Evolutionary conservation across 2,113 vertebrate species (phyloP).

Genomic region (Ceyx cyanopectus): DNA sequence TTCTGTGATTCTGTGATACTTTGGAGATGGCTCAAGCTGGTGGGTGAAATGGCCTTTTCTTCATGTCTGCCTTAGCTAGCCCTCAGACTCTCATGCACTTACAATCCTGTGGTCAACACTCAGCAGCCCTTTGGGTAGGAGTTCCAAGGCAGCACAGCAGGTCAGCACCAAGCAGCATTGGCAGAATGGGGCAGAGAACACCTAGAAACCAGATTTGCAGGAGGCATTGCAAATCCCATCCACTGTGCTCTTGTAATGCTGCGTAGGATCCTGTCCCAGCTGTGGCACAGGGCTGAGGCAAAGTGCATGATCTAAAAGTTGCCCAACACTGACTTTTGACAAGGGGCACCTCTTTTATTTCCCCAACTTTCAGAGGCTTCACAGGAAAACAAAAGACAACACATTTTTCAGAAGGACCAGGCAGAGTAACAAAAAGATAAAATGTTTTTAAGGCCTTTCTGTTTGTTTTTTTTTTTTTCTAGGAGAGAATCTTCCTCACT

Average conservation of each 20-base stretch:
- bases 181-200: background rate
- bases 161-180: background rate
- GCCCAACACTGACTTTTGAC: background rate
- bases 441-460: slow-evolving; percentile 7
- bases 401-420: background rate
- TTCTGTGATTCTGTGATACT: too few species aligned
- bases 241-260: background rate
- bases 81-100: background rate
- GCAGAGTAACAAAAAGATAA: background rate
- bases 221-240: background rate
- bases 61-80: background rate
- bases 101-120: background rate
- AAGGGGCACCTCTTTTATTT: background rate
- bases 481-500: slow-evolving; percentile 95
- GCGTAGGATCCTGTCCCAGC: background rate
- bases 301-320: background rate
- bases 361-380: background rate
- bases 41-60: background rate
- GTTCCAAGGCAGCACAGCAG: background rate
- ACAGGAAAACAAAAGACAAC: background rate
- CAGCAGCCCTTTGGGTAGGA: background rate
- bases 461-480: background rate
- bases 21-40: background rate
- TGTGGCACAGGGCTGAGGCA: background rate
- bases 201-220: background rate